Percentiles rank a stretch among this genome's conserved stretches.
These are phyloP conservation scores for Steinernema hermaphroditum DNA, from an alignment of 2,888 invertebrate genomes.

Conservation along the genomic window DNA sequence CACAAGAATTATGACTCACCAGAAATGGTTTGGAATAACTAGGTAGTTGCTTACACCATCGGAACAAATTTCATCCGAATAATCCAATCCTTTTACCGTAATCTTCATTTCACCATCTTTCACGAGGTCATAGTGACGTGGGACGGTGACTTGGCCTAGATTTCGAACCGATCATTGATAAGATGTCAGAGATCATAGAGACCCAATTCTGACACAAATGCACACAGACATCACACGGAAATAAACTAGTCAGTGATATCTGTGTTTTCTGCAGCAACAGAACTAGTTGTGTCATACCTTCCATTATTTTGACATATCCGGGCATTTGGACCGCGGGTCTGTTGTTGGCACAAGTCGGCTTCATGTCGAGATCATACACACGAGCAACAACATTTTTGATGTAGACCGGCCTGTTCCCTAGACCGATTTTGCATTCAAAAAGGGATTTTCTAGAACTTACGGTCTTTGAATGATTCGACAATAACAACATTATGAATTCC, in stretches of 20 bases:
- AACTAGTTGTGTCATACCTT: slow-evolving; percentile 27
- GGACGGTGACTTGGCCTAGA: slow-evolving; percentile 43
- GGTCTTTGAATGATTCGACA: slow-evolving; percentile 26
- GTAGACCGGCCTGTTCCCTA: not conserved
- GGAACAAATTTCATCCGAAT: slow-evolving; percentile 45
- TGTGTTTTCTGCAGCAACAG: not conserved
- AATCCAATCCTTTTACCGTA: slow-evolving; percentile 41
- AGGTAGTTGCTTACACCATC: slow-evolving; percentile 47
- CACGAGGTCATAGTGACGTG: slow-evolving; percentile 46
- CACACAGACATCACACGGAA: not conserved
- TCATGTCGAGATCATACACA: slow-evolving; percentile 39
- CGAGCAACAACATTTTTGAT: slow-evolving; percentile 9
- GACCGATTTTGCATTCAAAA: too few relatives aligned
- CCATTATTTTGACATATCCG: slow-evolving; percentile 41
- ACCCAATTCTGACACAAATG: slow-evolving; percentile 17
- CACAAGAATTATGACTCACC: slow-evolving; percentile 31
- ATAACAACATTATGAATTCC: slow-evolving; percentile 19
- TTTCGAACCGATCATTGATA: not conserved
- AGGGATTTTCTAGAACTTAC: not conserved
- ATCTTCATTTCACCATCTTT: slow-evolving; percentile 39
- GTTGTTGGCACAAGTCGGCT: slow-evolving; percentile 41
- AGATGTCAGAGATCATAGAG: not conserved
- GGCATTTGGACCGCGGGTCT: slow-evolving; percentile 45
- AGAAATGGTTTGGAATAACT: slow-evolving; percentile 44
- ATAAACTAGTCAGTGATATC: slow-evolving; percentile 23